phyloP scores from a whole-genome alignment of 1,140 invertebrate species.

The Aphidius ervi region DNA sequence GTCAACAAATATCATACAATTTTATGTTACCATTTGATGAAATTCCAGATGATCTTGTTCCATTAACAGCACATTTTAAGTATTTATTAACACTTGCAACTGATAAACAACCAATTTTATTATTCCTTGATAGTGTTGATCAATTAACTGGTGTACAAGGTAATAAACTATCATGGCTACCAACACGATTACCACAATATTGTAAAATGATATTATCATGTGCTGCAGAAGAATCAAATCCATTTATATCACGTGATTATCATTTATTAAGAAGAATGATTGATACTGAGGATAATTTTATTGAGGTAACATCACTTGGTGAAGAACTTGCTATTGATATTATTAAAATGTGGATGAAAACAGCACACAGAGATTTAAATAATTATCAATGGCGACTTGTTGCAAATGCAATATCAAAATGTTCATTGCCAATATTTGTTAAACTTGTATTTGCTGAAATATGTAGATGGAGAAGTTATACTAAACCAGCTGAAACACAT shows the following conservation, averaged over 20 bases:
- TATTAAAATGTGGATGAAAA: slow-evolving; percentile 91
- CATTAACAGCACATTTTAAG: slow-evolving; percentile 93
- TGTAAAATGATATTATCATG: slow-evolving; percentile 94
- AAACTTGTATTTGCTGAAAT: slow-evolving; percentile 96
- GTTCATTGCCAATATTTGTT: slow-evolving; percentile 94
- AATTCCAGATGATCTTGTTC: slow-evolving; percentile 93
- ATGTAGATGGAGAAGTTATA: slow-evolving; percentile 94
- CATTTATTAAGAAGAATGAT: slow-evolving; percentile 84
- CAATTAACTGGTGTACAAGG: slow-evolving; percentile 92
- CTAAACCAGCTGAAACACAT: slow-evolving; percentile 85
- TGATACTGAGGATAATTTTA: slow-evolving; percentile 83
- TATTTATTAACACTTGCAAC: slow-evolving; percentile 81
- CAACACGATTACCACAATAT: slow-evolving; percentile 79
- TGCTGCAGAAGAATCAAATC: slow-evolving; percentile 81
- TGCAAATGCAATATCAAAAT: slow-evolving; percentile 87
- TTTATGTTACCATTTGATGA: slow-evolving; percentile 89
- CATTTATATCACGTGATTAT: slow-evolving; percentile 81
- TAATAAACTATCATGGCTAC: slow-evolving; percentile 95
- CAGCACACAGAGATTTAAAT: slow-evolving; percentile 81
- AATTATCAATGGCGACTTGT: slow-evolving; percentile 94
- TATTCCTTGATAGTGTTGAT: slow-evolving; percentile 91
- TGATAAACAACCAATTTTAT: slow-evolving; percentile 74
- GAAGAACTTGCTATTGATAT: slow-evolving; percentile 92
- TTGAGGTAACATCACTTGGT: slow-evolving; percentile 88
- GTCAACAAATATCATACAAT: slow-evolving; percentile 95